phyloP scores from a whole-genome alignment of 2,113 vertebrate species.

The Chionis minor region DNA sequence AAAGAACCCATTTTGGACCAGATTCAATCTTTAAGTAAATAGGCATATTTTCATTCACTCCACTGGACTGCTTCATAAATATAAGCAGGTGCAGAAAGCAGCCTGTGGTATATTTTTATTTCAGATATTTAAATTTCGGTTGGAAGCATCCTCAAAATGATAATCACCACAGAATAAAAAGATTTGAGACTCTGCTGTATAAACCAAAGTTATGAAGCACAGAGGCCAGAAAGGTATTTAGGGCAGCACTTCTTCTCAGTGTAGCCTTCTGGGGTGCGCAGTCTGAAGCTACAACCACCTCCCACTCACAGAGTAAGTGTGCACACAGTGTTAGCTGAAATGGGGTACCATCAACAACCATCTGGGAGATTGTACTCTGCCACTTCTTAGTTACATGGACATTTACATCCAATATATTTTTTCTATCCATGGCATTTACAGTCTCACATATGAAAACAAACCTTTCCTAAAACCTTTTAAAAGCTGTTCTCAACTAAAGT shows the following conservation, averaged over 20 bases:
- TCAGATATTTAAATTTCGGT: background rate
- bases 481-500: background rate
- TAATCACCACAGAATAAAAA: background rate
- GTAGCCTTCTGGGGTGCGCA: background rate
- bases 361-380: background rate
- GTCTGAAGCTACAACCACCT: background rate
- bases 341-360: background rate
- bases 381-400: background rate
- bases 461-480: background rate
- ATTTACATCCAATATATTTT: background rate
- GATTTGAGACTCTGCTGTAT: background rate
- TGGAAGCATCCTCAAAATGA: background rate
- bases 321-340: background rate
- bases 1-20: background rate
- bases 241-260: background rate
- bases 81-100: background rate
- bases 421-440: background rate
- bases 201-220: background rate
- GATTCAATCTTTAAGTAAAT: background rate
- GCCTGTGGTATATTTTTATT: background rate
- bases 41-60: background rate
- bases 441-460: background rate
- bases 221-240: background rate
- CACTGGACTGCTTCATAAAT: background rate
- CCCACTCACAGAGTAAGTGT: background rate